Percentiles rank a stretch among this genome's conserved stretches.
Conservation (phyloP, 2,888 invertebrate species). For the Patella pellucida region DNA sequence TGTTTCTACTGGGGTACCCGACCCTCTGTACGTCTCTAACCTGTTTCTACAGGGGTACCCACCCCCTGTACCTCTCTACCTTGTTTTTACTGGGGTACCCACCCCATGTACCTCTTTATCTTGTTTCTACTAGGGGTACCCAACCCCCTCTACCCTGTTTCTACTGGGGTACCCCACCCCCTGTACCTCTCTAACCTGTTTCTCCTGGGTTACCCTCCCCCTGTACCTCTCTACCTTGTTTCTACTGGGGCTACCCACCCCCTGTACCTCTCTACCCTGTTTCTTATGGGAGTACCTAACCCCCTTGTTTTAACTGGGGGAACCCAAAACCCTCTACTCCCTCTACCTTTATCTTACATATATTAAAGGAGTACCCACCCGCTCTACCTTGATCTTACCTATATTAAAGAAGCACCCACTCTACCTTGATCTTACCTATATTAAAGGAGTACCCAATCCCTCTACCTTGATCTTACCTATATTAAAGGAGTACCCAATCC, state of each 20-base stretch:
- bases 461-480: conserved; percentile 74
- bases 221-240: background rate
- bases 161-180: background rate
- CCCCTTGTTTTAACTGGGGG: too few species aligned
- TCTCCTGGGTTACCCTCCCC: background rate
- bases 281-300: too few species aligned
- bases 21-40: too few species aligned
- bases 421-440: conserved; percentile 32
- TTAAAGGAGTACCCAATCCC: conserved; percentile 39
- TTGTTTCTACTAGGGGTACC: too few species aligned
- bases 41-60: too few species aligned
- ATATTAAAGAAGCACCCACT: conserved; percentile 36
- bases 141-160: too few species aligned
- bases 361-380: background rate
- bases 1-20: background rate
- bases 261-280: background rate
- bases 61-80: too few species aligned
- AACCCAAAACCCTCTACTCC: too few species aligned
- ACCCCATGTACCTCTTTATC: too few species aligned
- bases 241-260: background rate
- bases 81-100: too few species aligned
- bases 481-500: background rate
- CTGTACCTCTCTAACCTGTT: background rate
- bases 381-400: too few species aligned
- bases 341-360: too few species aligned